Conservation (phyloP, 2,888 invertebrate genomes). For the Xanthorhoe designata region DNA sequence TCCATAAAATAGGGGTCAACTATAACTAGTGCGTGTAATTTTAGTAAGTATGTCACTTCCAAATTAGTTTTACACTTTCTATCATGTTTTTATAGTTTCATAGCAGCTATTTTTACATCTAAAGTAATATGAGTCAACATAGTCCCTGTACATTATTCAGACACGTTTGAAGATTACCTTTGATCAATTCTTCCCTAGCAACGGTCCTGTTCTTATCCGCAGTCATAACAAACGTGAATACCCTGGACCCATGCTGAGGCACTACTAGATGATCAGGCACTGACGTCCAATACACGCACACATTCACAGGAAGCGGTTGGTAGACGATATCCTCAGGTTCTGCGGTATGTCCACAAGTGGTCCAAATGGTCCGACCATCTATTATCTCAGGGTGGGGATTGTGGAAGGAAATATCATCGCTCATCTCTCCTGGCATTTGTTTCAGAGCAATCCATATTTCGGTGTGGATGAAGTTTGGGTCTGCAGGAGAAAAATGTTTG, state of each 20-base stretch:
- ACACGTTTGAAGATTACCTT: conserved; percentile 57
- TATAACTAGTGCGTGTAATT: no score
- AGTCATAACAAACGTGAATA: conserved; percentile 83
- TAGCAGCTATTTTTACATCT: no score
- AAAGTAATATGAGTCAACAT: no score
- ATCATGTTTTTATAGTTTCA: no score
- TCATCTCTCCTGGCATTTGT: conserved; percentile 70
- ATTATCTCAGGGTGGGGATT: conserved; percentile 70
- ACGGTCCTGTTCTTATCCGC: conserved; percentile 79
- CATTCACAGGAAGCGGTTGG: conserved; percentile 68
- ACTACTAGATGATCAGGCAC: conserved; percentile 79
- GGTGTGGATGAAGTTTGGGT: conserved; percentile 74
- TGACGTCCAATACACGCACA: conserved; percentile 80
- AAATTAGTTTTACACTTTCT: no score
- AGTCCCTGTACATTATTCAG: no score
- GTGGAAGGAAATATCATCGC: conserved; percentile 73
- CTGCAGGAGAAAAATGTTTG: conserved; percentile 52
- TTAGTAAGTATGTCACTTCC: no score
- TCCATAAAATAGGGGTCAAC: no score
- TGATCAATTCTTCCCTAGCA: conserved; percentile 72
- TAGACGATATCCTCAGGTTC: conserved; percentile 70
- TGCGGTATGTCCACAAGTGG: conserved; percentile 72
- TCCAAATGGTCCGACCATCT: conserved; percentile 70
- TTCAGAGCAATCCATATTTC: conserved; percentile 80
- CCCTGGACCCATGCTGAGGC: conserved; percentile 74